These are phyloP conservation scores for Chelidonichthys spinosus DNA, from an alignment of 2,797 vertebrate species.

Conservation along the genomic window DNA sequence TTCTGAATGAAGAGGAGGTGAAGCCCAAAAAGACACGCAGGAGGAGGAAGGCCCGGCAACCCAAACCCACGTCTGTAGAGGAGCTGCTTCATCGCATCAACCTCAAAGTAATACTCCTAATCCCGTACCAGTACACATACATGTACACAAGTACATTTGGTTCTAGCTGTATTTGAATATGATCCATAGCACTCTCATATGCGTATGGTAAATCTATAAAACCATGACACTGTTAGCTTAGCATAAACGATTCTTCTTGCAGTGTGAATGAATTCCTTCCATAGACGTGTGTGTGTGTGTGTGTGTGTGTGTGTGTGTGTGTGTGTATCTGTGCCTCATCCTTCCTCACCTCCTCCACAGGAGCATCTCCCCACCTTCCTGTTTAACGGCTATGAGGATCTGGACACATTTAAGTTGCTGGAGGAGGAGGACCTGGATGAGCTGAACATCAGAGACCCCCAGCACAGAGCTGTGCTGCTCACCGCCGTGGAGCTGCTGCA, in stretches of 20 bases:
- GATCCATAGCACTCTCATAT: neutral
- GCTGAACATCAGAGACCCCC: slow-evolving; percentile 93
- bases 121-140: no score
- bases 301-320: neutral
- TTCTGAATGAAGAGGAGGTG: slow-evolving; percentile 91
- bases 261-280: neutral
- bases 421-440: slow-evolving; percentile 98
- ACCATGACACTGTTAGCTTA: neutral
- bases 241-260: neutral
- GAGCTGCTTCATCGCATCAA: slow-evolving; percentile 97
- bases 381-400: slow-evolving; percentile 97
- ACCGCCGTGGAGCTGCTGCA: slow-evolving; percentile 94
- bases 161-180: neutral
- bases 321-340: neutral
- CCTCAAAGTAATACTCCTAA: slow-evolving; percentile 85
- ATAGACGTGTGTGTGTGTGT: neutral
- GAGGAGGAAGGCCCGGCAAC: slow-evolving; percentile 89
- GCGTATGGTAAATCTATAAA: neutral
- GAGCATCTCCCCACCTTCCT: slow-evolving; percentile 97
- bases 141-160: no score
- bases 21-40: slow-evolving; percentile 92
- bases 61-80: slow-evolving; percentile 96
- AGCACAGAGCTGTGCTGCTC: slow-evolving; percentile 94
- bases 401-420: slow-evolving; percentile 96
- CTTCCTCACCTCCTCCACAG: slow-evolving; percentile 72